phyloP scores from a whole-genome alignment of 2,113 vertebrate species.

The Trematocara marginatum region DNA sequence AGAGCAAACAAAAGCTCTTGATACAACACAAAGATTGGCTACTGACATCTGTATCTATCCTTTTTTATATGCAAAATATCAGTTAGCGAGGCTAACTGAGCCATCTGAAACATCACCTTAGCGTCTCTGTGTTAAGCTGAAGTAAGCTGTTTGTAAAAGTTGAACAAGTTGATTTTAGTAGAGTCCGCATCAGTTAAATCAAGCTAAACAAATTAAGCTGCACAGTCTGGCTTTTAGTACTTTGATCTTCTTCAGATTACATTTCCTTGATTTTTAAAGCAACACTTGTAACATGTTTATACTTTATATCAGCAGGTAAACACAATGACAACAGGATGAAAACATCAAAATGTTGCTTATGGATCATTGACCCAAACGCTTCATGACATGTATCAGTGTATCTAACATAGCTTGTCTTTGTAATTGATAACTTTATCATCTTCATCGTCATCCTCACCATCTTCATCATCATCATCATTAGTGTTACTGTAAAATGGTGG shows the following conservation, averaged over 20 bases:
- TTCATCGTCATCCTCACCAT: neutral
- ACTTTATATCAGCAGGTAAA: neutral
- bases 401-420: neutral
- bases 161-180: neutral
- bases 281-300: neutral
- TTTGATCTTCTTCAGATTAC: neutral
- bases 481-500: constrained; percentile 52
- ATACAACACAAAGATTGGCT: neutral
- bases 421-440: neutral
- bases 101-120: neutral
- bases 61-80: neutral
- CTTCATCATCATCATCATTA: neutral
- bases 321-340: neutral
- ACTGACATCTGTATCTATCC: neutral
- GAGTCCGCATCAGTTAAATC: neutral
- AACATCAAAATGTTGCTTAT: neutral
- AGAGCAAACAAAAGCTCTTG: neutral
- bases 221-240: neutral
- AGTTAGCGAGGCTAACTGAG: neutral
- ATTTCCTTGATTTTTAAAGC: neutral
- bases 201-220: neutral
- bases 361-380: neutral
- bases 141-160: neutral
- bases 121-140: fast-evolving
- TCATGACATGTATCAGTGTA: neutral